Conservation (phyloP, 1,140 invertebrate genomes). For the Papilio machaon region DNA sequence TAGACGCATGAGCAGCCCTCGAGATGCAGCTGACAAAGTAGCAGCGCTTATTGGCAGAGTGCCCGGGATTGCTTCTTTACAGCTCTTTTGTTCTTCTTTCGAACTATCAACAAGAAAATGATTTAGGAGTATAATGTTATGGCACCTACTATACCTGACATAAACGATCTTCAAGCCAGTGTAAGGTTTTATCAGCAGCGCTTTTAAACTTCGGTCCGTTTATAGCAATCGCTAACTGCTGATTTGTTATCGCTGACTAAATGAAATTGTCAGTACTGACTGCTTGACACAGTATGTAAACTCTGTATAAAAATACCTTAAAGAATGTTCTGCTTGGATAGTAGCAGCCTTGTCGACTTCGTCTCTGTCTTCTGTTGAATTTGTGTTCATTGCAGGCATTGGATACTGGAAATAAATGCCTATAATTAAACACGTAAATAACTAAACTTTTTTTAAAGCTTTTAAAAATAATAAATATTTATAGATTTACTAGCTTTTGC, state of each 20-base stretch:
- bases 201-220: background rate
- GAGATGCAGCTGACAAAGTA: slow-evolving; percentile 60
- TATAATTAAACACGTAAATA: background rate
- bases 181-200: no score
- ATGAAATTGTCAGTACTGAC: no score
- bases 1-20: slow-evolving; percentile 69
- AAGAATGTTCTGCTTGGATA: background rate
- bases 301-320: background rate
- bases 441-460: background rate
- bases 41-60: slow-evolving; percentile 57
- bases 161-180: no score
- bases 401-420: slow-evolving; percentile 59
- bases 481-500: background rate
- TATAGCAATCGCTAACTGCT: background rate
- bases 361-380: slow-evolving; percentile 41
- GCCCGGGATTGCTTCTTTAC: slow-evolving; percentile 47
- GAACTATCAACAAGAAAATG: slow-evolving; percentile 37
- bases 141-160: no score
- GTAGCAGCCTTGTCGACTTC: slow-evolving; percentile 13
- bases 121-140: background rate
- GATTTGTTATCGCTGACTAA: background rate
- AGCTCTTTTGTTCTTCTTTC: background rate
- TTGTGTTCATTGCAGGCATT: slow-evolving; percentile 53
- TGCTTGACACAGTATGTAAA: background rate
- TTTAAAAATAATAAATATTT: background rate